A percentile compares a stretch with the other conserved stretches of the same genome.
Conservation (phyloP, 2,797 vertebrate species). For the Girardinus metallicus region DNA sequence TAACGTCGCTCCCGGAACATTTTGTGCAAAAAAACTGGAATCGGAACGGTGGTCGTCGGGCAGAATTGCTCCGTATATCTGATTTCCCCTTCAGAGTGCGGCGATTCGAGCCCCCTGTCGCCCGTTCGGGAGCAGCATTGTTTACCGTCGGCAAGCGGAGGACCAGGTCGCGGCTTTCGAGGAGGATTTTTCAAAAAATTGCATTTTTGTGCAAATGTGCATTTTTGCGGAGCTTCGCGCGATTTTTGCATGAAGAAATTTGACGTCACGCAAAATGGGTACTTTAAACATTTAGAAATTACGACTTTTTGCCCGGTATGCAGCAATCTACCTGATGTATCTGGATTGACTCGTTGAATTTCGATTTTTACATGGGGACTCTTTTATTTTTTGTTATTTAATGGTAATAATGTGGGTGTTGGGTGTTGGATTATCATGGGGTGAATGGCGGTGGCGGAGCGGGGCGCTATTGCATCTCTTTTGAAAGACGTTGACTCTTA, state of each 20-base stretch:
- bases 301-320: constrained; percentile 59
- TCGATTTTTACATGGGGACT: constrained; percentile 68
- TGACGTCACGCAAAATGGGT: constrained; percentile 83
- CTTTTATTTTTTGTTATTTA: constrained; percentile 74
- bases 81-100: constrained; percentile 84
- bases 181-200: constrained; percentile 48
- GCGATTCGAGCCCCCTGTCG: constrained; percentile 76
- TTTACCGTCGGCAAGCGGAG: constrained; percentile 80
- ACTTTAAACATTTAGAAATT: constrained; percentile 75
- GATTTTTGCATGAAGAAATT: constrained; percentile 82
- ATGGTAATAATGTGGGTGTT: constrained; percentile 86
- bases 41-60: constrained; percentile 77
- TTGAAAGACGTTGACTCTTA: constrained; percentile 74
- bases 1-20: constrained; percentile 67
- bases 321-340: constrained; percentile 56
- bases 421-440: constrained; percentile 88
- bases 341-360: constrained; percentile 41
- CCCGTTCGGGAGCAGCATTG: constrained; percentile 73
- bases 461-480: constrained; percentile 93
- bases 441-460: constrained; percentile 88
- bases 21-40: constrained; percentile 76
- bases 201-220: constrained; percentile 75
- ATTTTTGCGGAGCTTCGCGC: constrained; percentile 74
- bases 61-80: constrained; percentile 79
- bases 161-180: constrained; percentile 64